phyloP scores from a whole-genome alignment of 2,797 vertebrate genomes.

The Hoplostethus atlanticus region DNA sequence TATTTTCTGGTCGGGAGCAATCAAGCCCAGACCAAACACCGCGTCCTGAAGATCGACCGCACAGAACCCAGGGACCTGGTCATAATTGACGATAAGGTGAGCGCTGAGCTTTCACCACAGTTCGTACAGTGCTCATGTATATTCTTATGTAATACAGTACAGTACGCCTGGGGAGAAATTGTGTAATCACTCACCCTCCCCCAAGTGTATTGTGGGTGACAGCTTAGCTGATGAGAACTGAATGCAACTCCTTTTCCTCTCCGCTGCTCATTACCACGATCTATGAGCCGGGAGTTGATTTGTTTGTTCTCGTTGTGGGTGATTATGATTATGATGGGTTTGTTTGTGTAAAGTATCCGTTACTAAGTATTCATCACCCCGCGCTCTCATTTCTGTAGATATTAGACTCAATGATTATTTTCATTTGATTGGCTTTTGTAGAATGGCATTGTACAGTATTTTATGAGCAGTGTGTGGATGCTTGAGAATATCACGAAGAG shows the following conservation, averaged over 20 bases:
- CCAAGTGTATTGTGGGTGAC: constrained; percentile 53
- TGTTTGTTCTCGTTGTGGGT: constrained; percentile 37
- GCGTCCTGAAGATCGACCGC: constrained; percentile 97
- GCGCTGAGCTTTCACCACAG: constrained; percentile 36
- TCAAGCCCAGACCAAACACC: constrained; percentile 93
- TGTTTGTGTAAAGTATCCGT: constrained; percentile 55
- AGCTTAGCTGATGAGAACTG: constrained; percentile 54
- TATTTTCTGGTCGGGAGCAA: constrained; percentile 97
- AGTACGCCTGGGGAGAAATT: constrained; percentile 51
- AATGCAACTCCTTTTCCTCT: constrained; percentile 35
- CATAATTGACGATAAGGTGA: constrained; percentile 96
- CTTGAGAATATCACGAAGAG: constrained; percentile 9
- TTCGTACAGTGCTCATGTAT: constrained; percentile 42
- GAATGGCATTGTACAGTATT: constrained; percentile 12
- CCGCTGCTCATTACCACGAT: constrained; percentile 63
- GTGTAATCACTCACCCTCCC: constrained; percentile 62
- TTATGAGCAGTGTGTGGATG: constrained; percentile 14
- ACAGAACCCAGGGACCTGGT: constrained; percentile 96
- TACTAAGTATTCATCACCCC: constrained; percentile 57
- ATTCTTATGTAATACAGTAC: constrained; percentile 72
- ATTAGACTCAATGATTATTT: constrained; percentile 33
- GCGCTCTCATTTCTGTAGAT: constrained; percentile 39
- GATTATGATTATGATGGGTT: constrained; percentile 61
- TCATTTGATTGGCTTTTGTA: constrained; percentile 25
- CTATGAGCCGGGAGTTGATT: constrained; percentile 58